Evolutionary conservation across 2,888 invertebrate species (phyloP).

Genomic region (Zhuqinia jingwanae): DNA sequence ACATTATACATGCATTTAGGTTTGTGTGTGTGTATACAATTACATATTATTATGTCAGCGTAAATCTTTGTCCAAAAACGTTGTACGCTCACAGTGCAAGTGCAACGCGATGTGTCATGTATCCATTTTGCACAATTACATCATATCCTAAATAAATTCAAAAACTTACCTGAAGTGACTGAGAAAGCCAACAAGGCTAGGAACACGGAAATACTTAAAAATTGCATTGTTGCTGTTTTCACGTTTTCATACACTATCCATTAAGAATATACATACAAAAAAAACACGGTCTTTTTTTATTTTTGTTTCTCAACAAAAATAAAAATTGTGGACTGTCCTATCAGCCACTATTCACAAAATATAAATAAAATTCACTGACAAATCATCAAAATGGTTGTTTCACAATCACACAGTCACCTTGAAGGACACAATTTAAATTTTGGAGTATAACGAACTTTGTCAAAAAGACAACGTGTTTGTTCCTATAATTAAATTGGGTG

Average conservation of each 20-base stretch:
- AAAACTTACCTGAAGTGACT: slow-evolving; percentile 66
- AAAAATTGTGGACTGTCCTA: slow-evolving; percentile 58
- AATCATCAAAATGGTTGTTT: not conserved
- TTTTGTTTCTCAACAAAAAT: not conserved
- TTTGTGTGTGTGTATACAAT: too few relatives aligned
- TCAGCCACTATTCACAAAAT: slow-evolving; percentile 56
- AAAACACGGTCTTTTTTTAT: not conserved
- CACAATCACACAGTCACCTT: slow-evolving; percentile 6
- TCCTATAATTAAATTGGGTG: slow-evolving; percentile 36
- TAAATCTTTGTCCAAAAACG: too few relatives aligned
- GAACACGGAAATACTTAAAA: slow-evolving; percentile 64
- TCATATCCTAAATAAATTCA: slow-evolving; percentile 2
- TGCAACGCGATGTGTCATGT: too few relatives aligned
- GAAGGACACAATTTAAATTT: not conserved
- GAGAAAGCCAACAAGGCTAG: slow-evolving; percentile 62
- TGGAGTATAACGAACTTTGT: slow-evolving; percentile 5
- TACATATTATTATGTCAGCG: too few relatives aligned
- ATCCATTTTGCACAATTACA: too few relatives aligned
- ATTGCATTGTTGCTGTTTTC: slow-evolving; percentile 61
- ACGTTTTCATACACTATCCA: slow-evolving; percentile 49
- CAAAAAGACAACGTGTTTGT: not conserved
- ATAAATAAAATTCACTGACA: not conserved
- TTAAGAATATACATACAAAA: slow-evolving; percentile 40
- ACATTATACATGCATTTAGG: too few relatives aligned
- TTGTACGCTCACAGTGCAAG: too few relatives aligned